A percentile compares a stretch with the other conserved stretches of the same genome.
These are phyloP conservation scores for Noctuana brunneofusca DNA, from an alignment of 2,888 invertebrate genomes.

Conservation along the genomic window DNA sequence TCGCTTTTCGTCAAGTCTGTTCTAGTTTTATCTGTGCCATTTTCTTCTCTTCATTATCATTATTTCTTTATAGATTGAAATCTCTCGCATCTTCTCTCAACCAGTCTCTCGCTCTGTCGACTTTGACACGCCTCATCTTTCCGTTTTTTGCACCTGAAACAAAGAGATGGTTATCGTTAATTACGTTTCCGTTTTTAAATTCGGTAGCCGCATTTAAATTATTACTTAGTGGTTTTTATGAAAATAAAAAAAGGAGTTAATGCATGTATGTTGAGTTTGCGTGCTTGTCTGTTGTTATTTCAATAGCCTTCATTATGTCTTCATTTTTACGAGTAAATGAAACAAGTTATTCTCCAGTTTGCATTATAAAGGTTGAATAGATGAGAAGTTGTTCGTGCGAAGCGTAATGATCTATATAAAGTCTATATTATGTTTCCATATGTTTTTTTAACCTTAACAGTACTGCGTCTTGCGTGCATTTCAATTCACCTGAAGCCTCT, in stretches of 20 bases:
- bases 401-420: background rate
- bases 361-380: slow-evolving; percentile 21
- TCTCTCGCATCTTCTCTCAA: slow-evolving; percentile 28
- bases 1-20: slow-evolving; percentile 64
- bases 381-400: background rate
- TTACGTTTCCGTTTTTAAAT: slow-evolving; percentile 48
- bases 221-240: slow-evolving; percentile 48
- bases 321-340: slow-evolving; percentile 58
- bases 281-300: slow-evolving; percentile 53
- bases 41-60: slow-evolving; percentile 55
- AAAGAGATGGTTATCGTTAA: slow-evolving; percentile 57
- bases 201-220: slow-evolving; percentile 55
- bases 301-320: slow-evolving; percentile 64
- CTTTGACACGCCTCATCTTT: slow-evolving; percentile 48
- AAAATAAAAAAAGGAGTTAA: slow-evolving; percentile 52
- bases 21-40: slow-evolving; percentile 64
- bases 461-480: background rate
- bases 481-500: slow-evolving; percentile 7
- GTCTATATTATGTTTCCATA: background rate
- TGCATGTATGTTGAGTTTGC: slow-evolving; percentile 55
- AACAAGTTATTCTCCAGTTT: slow-evolving; percentile 41
- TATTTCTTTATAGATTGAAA: slow-evolving; percentile 48
- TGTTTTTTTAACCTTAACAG: background rate
- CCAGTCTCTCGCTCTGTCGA: slow-evolving; percentile 34
- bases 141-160: slow-evolving; percentile 63